Evolutionary conservation across 2,888 invertebrate genomes (phyloP), one percentile per base, ranked within the genome.

Genomic region (Ichneumoninae sp.): DNA sequence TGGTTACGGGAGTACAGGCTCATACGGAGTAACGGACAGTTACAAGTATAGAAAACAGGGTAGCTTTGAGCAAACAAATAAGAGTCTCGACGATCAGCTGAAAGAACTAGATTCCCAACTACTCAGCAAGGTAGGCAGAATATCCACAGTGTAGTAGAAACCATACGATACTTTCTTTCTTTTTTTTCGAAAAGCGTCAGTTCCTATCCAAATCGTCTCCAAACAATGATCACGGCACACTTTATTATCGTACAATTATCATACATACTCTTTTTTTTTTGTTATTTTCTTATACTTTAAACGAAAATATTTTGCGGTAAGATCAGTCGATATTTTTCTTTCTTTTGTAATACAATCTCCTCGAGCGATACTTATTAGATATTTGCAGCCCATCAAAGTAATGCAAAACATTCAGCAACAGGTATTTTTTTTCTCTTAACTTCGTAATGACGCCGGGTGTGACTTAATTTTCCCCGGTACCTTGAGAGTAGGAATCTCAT

Each of bases 51-150:
- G 95, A 88, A 94, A 94, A 84, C 95, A 95, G 89, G 95, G 95
- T 88, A 95, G 96, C 87, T 97, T 96, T 94, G 97, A 97, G 94
- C 96, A 96, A 92, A 96, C 96, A 13, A 96, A 96, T 84, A 96
- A 97, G 88, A 96, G 96, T 52, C 95, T 97, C 89, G 97, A 97
- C 93, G 96, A 96, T 94, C 97, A 97, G 94, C 95, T 97, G 89
- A 97, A 97, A 93, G 97, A 97, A 94, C 95, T 97, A 89, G 97
- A 97, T 94, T 97, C 96, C 86, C 97, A 97, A 87, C 96, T 97
- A 92, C 95, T 96, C 94, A 96, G 93, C 89, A 93, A 93, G 93
- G 93, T 93, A 93, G 90, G 92, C 89, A 91, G 89, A 91, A 90
- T 91, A 87, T 91, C 90, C 89, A 90, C 89, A 88, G 90, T 89